These are phyloP conservation scores for Halocynthia roretzi DNA, from an alignment of 23 tunicate species.

Conservation along the genomic window DNA sequence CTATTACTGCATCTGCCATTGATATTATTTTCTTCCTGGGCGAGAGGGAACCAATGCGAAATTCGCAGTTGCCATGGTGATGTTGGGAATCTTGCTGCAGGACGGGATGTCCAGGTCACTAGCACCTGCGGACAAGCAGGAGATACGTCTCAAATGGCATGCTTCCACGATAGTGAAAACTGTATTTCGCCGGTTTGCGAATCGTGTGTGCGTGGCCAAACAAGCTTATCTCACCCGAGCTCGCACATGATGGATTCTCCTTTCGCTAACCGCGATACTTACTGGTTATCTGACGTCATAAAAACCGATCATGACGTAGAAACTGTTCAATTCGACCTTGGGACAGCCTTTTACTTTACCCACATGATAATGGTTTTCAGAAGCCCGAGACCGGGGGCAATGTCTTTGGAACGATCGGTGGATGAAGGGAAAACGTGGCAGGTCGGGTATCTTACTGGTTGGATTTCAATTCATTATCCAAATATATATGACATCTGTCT, in stretches of 20 bases:
- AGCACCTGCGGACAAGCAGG: conserved; percentile 46
- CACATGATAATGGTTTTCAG: conserved; percentile 66
- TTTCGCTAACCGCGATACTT: conserved; percentile 35
- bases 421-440: conserved; percentile 64
- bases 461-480: neutral
- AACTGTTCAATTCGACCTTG: conserved; percentile 42
- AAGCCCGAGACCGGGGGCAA: conserved; percentile 69
- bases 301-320: conserved; percentile 19
- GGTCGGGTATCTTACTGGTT: conserved; percentile 5
- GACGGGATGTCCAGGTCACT: conserved; percentile 27
- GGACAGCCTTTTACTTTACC: conserved; percentile 69
- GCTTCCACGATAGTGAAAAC: conserved; percentile 21
- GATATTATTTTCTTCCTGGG: neutral
- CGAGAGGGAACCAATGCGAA: conserved; percentile 41
- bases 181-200: conserved; percentile 49
- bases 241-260: conserved; percentile 51
- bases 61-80: conserved; percentile 70
- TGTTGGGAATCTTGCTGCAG: conserved; percentile 62
- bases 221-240: conserved; percentile 55
- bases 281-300: conserved; percentile 47
- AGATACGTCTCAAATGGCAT: conserved; percentile 22
- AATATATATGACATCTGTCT: no score
- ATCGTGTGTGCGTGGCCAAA: conserved; percentile 38
- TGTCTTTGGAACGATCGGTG: conserved; percentile 52
- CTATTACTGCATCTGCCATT: no score